Evolutionary conservation across 2,797 vertebrate genomes (phyloP).

Genomic region (Hippopotamyrus pictus): DNA sequence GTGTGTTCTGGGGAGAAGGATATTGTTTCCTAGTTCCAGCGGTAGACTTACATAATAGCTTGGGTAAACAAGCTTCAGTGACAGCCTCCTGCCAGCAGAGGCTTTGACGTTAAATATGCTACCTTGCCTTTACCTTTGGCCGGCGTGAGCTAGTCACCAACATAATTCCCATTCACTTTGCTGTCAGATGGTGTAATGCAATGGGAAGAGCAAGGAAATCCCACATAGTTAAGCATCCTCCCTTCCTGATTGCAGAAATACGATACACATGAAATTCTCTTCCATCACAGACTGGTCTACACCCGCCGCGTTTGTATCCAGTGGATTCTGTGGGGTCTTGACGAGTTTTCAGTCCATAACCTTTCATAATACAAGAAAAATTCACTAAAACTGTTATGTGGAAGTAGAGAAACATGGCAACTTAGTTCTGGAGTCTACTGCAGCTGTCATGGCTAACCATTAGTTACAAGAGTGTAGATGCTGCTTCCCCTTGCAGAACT

Average conservation of each 20-base stretch:
- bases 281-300: neutral
- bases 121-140: neutral
- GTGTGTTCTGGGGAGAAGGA: slow-evolving; percentile 6
- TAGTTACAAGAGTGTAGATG: neutral
- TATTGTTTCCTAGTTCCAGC: slow-evolving; percentile 19
- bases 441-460: slow-evolving; percentile 1
- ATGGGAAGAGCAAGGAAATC: neutral
- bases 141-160: neutral
- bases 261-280: neutral
- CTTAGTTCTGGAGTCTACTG: neutral
- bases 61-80: slow-evolving; percentile 7
- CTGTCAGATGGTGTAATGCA: neutral
- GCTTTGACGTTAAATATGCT: neutral
- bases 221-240: neutral
- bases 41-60: neutral
- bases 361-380: neutral
- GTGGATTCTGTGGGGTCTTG: neutral
- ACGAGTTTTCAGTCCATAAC: neutral
- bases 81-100: neutral
- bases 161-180: neutral
- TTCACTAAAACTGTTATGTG: neutral
- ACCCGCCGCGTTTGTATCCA: neutral
- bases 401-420: neutral
- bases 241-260: neutral
- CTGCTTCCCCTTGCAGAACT: neutral